Percentiles rank a stretch among this genome's conserved stretches.
These are phyloP conservation scores for Trypoxylon attenuatum DNA, from an alignment of 2,888 invertebrate species.

Conservation along the genomic window DNA sequence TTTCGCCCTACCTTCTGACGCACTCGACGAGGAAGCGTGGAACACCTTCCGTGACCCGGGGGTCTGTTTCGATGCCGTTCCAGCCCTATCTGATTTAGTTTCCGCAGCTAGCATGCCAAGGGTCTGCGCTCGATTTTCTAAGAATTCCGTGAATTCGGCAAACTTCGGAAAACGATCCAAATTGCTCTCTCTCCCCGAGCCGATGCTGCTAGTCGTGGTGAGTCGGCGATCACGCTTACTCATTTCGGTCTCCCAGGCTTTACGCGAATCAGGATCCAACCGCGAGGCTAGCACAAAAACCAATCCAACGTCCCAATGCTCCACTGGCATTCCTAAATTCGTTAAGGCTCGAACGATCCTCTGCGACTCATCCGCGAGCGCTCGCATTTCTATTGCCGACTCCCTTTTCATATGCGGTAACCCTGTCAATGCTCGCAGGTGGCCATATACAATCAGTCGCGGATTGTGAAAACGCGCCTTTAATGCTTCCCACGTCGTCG, in stretches of 20 bases:
- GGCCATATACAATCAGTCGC: constrained; percentile 3
- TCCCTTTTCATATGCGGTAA: constrained; percentile 9
- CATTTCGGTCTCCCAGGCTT: neutral
- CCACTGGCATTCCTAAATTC: constrained; percentile 12
- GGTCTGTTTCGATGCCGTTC: no score
- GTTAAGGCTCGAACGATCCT: constrained; percentile 6
- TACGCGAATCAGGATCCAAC: neutral
- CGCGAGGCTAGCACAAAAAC: no score
- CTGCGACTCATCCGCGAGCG: constrained; percentile 11
- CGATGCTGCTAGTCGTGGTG: neutral
- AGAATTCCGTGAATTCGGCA: neutral
- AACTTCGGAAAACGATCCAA: neutral
- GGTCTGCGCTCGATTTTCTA: neutral
- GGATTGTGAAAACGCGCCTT: constrained; percentile 13
- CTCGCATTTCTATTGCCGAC: constrained; percentile 11
- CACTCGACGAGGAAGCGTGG: no score
- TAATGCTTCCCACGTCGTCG: constrained; percentile 10
- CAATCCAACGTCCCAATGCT: constrained; percentile 14
- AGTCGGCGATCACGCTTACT: neutral
- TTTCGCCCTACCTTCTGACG: no score
- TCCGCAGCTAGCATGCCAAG: neutral
- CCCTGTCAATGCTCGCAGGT: constrained; percentile 1
- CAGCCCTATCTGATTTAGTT: neutral
- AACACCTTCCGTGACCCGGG: no score
- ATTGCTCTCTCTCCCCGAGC: neutral